A percentile compares a stretch with the other conserved stretches of the same genome.
These are phyloP conservation scores for Brenthis daphne DNA, from an alignment of 2,888 invertebrate species.

Conservation along the genomic window DNA sequence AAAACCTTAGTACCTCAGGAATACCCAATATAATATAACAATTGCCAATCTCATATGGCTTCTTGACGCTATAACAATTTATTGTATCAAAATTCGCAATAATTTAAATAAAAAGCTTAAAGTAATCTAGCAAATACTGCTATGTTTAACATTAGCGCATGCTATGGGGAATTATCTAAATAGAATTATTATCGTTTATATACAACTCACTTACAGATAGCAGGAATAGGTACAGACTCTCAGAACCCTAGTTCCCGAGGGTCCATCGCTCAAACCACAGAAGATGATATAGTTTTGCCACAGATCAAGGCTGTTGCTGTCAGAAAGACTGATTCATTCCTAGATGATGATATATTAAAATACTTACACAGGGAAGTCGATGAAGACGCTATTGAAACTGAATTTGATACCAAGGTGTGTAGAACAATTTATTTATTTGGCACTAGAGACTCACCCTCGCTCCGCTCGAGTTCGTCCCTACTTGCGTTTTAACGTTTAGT, in stretches of 20 bases:
- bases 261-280: slow-evolving; percentile 80
- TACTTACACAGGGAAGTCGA: slow-evolving; percentile 86
- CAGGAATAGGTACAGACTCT: slow-evolving; percentile 84
- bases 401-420: slow-evolving; percentile 84
- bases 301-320: slow-evolving; percentile 52
- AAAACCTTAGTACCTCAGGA: too few species aligned
- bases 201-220: slow-evolving; percentile 61
- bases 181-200: not conserved
- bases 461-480: too few species aligned
- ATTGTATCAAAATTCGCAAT: too few species aligned
- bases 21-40: too few species aligned
- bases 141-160: too few species aligned
- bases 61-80: too few species aligned
- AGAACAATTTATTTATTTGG: not conserved
- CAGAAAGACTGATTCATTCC: slow-evolving; percentile 69
- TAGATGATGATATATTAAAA: slow-evolving; percentile 84
- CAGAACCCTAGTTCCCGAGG: slow-evolving; percentile 86
- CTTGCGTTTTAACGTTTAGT: too few species aligned
- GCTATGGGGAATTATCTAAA: not conserved
- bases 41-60: too few species aligned
- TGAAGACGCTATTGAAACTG: slow-evolving; percentile 85
- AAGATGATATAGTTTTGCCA: slow-evolving; percentile 59
- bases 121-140: too few species aligned
- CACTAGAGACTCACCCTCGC: too few species aligned
- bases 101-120: too few species aligned